Percentiles rank a stretch among this genome's conserved stretches.
Conservation (phyloP, 2,797 vertebrate species). For the Pangasius larnaudii region DNA sequence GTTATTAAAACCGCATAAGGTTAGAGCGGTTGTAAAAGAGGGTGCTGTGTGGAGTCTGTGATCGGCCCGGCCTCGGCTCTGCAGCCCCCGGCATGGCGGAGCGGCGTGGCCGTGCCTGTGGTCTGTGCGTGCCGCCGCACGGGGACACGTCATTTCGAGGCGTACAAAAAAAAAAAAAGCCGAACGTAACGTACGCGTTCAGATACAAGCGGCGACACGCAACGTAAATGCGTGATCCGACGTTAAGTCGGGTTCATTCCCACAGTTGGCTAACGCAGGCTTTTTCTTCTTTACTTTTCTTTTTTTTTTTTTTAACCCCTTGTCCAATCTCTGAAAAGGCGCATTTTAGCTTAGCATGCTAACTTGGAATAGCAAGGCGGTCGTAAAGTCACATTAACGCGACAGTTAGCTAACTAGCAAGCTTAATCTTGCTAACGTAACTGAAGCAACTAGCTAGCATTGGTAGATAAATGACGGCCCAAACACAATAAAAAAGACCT, state of each 20-base stretch:
- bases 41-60: too few species aligned
- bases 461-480: background rate
- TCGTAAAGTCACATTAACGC: background rate
- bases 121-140: slow-evolving; percentile 82
- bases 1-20: background rate
- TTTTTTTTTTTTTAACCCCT: background rate
- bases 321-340: background rate
- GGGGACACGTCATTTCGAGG: slow-evolving; percentile 78
- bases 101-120: slow-evolving; percentile 75
- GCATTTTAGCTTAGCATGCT: slow-evolving; percentile 42
- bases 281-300: background rate
- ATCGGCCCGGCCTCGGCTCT: background rate
- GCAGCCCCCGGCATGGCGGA: slow-evolving; percentile 71
- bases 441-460: slow-evolving; percentile 7
- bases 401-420: background rate
- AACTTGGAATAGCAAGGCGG: background rate
- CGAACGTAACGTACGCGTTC: slow-evolving; percentile 37
- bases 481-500: background rate
- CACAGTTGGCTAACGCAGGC: background rate
- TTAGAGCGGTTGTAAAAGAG: background rate
- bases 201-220: slow-evolving; percentile 32
- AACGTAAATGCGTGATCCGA: slow-evolving; percentile 21
- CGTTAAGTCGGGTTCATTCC: slow-evolving; percentile 8
- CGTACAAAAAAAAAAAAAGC: slow-evolving; percentile 38
- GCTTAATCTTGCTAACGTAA: background rate